Evolutionary conservation across 2,888 invertebrate genomes (phyloP).

Genomic region (Baronia brevicornis): DNA sequence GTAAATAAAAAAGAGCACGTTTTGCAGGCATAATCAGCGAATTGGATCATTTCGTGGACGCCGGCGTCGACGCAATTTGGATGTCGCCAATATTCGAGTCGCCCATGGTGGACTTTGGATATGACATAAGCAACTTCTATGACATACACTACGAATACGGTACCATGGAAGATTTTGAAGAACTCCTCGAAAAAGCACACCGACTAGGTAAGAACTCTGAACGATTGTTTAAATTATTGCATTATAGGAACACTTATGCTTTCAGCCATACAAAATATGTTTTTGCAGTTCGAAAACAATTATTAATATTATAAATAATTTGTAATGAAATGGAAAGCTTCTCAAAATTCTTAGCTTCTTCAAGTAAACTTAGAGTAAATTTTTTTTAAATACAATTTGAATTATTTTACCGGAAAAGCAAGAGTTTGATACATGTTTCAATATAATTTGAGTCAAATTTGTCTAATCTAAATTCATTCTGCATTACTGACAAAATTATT

Average conservation of each 20-base stretch:
- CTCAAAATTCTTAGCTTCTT: too few species aligned
- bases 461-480: too few species aligned
- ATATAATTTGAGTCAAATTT: too few species aligned
- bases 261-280: neutral
- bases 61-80: constrained; percentile 86
- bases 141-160: constrained; percentile 84
- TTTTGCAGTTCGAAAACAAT: too few species aligned
- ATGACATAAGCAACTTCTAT: constrained; percentile 88
- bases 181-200: constrained; percentile 74
- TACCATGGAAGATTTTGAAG: constrained; percentile 80
- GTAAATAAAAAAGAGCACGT: too few species aligned
- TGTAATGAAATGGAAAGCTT: too few species aligned
- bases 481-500: too few species aligned
- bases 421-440: too few species aligned
- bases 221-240: constrained; percentile 4
- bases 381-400: too few species aligned
- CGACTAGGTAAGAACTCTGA: constrained; percentile 49
- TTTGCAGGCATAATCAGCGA: constrained; percentile 71
- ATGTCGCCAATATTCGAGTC: constrained; percentile 89
- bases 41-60: constrained; percentile 78
- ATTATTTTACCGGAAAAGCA: too few species aligned
- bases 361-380: too few species aligned
- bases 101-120: constrained; percentile 91
- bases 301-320: too few species aligned
- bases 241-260: constrained; percentile 1